A percentile compares a stretch with the other conserved stretches of the same genome.
phyloP scores from a whole-genome alignment of 2,888 invertebrate species.

The Chydorus sphaericus region DNA sequence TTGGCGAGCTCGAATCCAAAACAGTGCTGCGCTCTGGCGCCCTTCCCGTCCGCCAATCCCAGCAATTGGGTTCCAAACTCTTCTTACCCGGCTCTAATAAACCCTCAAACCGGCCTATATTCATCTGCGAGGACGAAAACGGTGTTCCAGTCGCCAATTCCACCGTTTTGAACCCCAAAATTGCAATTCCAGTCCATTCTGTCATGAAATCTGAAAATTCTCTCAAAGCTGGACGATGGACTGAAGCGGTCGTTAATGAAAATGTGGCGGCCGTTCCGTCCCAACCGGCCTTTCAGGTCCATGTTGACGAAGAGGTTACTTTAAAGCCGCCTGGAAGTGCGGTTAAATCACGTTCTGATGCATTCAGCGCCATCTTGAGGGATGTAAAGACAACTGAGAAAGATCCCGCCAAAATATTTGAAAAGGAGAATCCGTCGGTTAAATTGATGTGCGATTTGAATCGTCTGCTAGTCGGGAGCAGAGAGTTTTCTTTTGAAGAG shows the following conservation, averaged over 20 bases:
- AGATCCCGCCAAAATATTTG: conserved; percentile 43
- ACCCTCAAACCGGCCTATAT: conserved; percentile 6
- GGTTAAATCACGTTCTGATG: neutral
- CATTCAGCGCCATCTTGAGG: neutral
- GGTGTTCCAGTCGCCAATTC: conserved; percentile 18
- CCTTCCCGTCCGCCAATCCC: neutral
- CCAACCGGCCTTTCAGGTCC: neutral
- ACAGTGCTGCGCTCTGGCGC: neutral
- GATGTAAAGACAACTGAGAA: conserved; percentile 19
- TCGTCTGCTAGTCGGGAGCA: conserved; percentile 39
- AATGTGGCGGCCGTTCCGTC: neutral
- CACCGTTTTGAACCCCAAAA: conserved; percentile 14
- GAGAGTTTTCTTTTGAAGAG: conserved; percentile 65
- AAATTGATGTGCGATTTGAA: conserved; percentile 52
- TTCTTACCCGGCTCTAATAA: neutral
- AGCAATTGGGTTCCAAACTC: neutral
- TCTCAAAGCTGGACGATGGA: conserved; percentile 55
- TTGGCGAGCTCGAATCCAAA: neutral
- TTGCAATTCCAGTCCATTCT: conserved; percentile 21
- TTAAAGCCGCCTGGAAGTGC: neutral
- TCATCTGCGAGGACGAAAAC: conserved; percentile 21
- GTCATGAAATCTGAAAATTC: conserved; percentile 47
- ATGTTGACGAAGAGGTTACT: neutral
- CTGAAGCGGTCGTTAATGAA: conserved; percentile 24
- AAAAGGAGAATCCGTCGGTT: conserved; percentile 43